A percentile compares a stretch with the other conserved stretches of the same genome.
These are phyloP conservation scores for Campopleginae sp. DNA, from an alignment of 2,888 invertebrate species.

Conservation along the genomic window DNA sequence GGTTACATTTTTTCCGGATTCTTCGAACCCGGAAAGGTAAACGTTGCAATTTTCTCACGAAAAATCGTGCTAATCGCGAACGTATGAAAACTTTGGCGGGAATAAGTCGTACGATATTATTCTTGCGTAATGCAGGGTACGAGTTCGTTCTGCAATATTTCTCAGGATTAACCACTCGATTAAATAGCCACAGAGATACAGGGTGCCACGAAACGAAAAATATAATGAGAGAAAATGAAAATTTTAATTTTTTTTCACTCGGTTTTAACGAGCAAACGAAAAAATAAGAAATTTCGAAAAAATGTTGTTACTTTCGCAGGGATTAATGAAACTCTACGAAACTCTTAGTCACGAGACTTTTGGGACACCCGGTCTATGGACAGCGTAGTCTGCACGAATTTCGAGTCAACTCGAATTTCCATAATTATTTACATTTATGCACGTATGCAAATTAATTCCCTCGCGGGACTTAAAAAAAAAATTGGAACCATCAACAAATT, in stretches of 20 bases:
- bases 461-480: not conserved
- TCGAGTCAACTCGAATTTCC: not conserved
- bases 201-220: not conserved
- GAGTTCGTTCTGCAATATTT: not conserved
- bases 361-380: not conserved
- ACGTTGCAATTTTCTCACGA: slow-evolving; percentile 25
- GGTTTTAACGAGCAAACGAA: not conserved
- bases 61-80: slow-evolving; percentile 21
- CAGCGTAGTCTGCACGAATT: not conserved
- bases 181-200: not conserved
- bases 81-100: not conserved
- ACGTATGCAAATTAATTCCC: not conserved
- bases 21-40: slow-evolving; percentile 48
- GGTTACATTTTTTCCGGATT: slow-evolving; percentile 31
- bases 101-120: not conserved
- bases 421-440: not conserved
- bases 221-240: not conserved
- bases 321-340: not conserved
- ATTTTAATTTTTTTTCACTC: not conserved
- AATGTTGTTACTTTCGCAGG: no score
- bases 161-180: not conserved
- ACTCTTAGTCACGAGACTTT: not conserved
- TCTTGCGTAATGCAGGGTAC: not conserved
- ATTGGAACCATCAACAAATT: not conserved
- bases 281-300: not conserved